Base-by-base conservation (phyloP, 2,888 invertebrate genomes). In the Habrosyne pyritoides region DNA sequence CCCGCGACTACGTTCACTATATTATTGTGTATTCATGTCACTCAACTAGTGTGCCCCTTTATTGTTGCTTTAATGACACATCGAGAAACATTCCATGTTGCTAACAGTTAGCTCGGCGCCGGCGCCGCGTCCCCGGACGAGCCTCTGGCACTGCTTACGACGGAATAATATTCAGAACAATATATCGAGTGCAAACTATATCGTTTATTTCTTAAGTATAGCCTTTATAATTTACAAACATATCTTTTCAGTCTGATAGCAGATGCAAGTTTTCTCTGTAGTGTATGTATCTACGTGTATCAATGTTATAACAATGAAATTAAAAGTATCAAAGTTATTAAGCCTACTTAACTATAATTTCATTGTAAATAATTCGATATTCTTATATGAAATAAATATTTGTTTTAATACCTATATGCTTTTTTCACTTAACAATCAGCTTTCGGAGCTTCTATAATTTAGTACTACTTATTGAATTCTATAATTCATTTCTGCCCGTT, bases 191-290 rank as follows among this genome's bases (percentile, higher is more conserved):
- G 73, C 81, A 75, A 81, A 81, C 77, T 86, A 76, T 84, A 80
- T 83, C 79, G 75, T 84, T 86, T 90, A 90, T 88, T 85, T 87
- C 83, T 73, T 88, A 90, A 89, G 87, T 84, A 84, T 89, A 90
- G 87, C 79, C 82, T 85, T 83, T 87, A 87, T 81, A 74, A 74
- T 78, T 79, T 81, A 85, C 82, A 87, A 85, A 91, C 89, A 89
- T 90, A 89, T 90, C 86, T 86, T 78, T 85, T 85, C 87, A 87
- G 86, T 87, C 87, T 86, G 89, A 87, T 77, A 81, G 75, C 84
- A 83, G 87, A 89, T 86, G 91, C 91, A 91, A 91, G 92, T 91
- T 92, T 91, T 91, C 91, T 88, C 79, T 91, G 91, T 91, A 91
- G 91, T 91, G 86, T 90, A 90, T 84, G 79, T 83, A 81, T 81